phyloP scores from a whole-genome alignment of 2,113 vertebrate genomes.

The Donacobius atricapilla region DNA sequence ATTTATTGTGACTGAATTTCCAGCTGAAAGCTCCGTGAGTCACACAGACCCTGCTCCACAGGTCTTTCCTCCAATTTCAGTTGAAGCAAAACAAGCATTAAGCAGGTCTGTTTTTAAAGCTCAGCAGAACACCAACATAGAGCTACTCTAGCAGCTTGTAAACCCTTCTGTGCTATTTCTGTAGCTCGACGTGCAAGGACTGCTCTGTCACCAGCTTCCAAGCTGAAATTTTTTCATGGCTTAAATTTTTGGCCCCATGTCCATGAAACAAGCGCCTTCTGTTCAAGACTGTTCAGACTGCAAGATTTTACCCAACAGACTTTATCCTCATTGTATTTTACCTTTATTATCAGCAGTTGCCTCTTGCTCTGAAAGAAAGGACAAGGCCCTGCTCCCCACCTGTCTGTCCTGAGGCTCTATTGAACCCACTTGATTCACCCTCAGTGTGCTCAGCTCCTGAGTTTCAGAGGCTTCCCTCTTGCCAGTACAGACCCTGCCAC shows the following conservation, averaged over 20 bases:
- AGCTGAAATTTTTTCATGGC: background rate
- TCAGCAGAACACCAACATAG: background rate
- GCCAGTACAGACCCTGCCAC: background rate
- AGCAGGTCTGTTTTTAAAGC: background rate
- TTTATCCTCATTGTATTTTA: background rate
- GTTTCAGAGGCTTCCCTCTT: fast-evolving
- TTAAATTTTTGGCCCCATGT: background rate
- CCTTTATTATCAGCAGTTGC: background rate
- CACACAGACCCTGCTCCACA: background rate
- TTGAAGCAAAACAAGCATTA: background rate
- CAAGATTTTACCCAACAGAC: background rate
- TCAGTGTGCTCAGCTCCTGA: background rate
- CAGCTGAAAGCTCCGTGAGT: background rate
- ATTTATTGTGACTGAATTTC: background rate
- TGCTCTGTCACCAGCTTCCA: background rate
- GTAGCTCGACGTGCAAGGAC: fast-evolving
- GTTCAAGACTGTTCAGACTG: fast-evolving
- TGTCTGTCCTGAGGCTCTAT: background rate
- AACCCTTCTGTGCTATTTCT: background rate
- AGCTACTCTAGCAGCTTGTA: background rate
- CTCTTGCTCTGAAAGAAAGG: background rate
- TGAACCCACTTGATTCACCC: fast-evolving
- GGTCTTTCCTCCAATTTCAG: background rate
- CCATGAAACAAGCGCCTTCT: background rate
- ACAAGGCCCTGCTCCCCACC: fast-evolving